Percentiles rank a stretch among this genome's conserved stretches.
Conservation (phyloP, 2,888 invertebrate species). For the Chloromyia formosa region DNA sequence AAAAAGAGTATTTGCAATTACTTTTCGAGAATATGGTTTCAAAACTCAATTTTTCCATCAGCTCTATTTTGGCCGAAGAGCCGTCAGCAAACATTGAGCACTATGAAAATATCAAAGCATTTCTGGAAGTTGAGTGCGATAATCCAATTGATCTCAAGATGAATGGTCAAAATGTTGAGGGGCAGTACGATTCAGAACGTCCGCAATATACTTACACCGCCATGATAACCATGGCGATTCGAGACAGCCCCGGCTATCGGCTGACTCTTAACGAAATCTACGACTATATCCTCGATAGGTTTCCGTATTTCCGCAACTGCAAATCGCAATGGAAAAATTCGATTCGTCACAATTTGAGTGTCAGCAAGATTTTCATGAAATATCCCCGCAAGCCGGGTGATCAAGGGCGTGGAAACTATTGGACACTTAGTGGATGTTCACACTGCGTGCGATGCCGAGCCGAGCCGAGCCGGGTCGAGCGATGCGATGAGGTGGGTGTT, state of each 20-base stretch:
- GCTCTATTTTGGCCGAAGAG: background rate
- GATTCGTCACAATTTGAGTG: background rate
- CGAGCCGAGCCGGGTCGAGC: too few species aligned
- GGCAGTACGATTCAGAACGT: background rate
- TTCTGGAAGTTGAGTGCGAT: too few species aligned
- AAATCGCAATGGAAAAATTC: background rate
- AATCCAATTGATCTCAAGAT: too few species aligned
- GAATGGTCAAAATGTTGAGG: too few species aligned
- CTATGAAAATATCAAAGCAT: too few species aligned
- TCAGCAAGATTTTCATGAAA: background rate
- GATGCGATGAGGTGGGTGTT: too few species aligned
- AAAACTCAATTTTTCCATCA: background rate
- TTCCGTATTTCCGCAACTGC: background rate
- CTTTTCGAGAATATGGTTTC: too few species aligned
- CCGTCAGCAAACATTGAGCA: too few species aligned
- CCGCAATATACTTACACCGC: background rate
- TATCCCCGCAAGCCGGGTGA: background rate
- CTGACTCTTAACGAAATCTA: background rate
- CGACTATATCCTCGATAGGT: background rate
- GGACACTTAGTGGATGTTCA: too few species aligned
- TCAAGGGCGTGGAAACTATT: background rate
- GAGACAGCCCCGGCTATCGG: background rate
- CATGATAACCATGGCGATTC: background rate
- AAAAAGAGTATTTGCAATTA: too few species aligned
- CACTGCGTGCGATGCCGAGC: too few species aligned